phyloP scores from a whole-genome alignment of 2,113 vertebrate genomes.

The Sphyrna mokarran region DNA sequence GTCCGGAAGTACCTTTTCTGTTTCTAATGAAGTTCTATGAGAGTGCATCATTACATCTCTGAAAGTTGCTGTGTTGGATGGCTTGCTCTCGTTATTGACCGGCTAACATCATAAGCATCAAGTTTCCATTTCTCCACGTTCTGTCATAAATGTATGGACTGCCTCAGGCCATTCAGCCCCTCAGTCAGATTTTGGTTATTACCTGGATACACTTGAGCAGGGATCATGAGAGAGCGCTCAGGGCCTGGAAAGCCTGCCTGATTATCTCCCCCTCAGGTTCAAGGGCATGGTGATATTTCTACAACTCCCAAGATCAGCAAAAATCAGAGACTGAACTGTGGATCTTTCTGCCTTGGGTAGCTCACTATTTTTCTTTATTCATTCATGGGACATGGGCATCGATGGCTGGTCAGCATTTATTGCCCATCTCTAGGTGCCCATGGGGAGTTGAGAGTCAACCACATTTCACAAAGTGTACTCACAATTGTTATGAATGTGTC shows the following conservation, averaged over 20 bases:
- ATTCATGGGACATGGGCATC: too few relatives aligned
- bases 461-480: neutral
- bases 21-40: too few relatives aligned
- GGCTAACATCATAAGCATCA: neutral
- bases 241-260: neutral
- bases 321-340: neutral
- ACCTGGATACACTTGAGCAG: neutral
- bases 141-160: neutral
- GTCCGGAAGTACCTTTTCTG: too few relatives aligned
- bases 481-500: neutral
- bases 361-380: neutral
- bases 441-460: too few relatives aligned
- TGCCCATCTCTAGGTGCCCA: too few relatives aligned
- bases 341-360: neutral
- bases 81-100: neutral
- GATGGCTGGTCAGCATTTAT: too few relatives aligned
- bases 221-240: neutral
- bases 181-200: neutral
- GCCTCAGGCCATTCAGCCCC: neutral
- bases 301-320: neutral
- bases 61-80: neutral
- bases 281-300: neutral
- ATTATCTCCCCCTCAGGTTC: neutral
- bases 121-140: neutral
- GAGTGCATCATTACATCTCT: neutral